These are phyloP conservation scores for Latrodectus hesperus DNA, from an alignment of 2,888 invertebrate species.

Conservation along the genomic window DNA sequence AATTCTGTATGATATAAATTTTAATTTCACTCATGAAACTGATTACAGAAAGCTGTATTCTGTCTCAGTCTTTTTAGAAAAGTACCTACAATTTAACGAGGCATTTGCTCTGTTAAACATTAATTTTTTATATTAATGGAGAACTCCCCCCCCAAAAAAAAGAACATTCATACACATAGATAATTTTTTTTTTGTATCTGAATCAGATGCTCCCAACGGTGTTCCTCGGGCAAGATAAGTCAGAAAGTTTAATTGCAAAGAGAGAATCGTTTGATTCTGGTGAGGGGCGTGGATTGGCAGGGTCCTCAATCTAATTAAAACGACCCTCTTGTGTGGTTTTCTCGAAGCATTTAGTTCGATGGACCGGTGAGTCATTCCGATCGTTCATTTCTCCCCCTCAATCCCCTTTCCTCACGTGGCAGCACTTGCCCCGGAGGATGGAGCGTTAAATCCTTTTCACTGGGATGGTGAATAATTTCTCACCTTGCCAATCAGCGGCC, in stretches of 20 bases:
- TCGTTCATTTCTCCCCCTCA: slow-evolving; percentile 6
- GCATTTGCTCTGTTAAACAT: no score
- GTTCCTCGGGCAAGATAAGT: neutral
- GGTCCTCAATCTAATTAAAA: slow-evolving; percentile 61
- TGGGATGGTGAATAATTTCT: slow-evolving; percentile 23
- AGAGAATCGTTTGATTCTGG: slow-evolving; percentile 5
- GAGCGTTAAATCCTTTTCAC: slow-evolving; percentile 20
- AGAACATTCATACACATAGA: no score
- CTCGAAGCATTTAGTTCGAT: slow-evolving; percentile 46
- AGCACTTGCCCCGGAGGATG: neutral
- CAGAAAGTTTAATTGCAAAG: slow-evolving; percentile 50
- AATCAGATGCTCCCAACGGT: neutral
- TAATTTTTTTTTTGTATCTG: no score
- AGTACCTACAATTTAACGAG: no score
- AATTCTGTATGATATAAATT: no score
- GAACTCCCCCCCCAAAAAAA: no score
- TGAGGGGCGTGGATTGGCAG: neutral
- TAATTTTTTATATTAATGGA: no score
- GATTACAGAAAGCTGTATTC: no score
- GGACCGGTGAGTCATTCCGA: slow-evolving; percentile 40
- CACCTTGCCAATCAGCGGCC: neutral
- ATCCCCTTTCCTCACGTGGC: neutral
- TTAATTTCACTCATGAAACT: no score
- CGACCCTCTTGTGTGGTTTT: slow-evolving; percentile 50
- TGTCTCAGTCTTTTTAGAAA: no score